These are phyloP conservation scores for Pomacea canaliculata DNA, from an alignment of 2,888 invertebrate species.

Conservation along the genomic window DNA sequence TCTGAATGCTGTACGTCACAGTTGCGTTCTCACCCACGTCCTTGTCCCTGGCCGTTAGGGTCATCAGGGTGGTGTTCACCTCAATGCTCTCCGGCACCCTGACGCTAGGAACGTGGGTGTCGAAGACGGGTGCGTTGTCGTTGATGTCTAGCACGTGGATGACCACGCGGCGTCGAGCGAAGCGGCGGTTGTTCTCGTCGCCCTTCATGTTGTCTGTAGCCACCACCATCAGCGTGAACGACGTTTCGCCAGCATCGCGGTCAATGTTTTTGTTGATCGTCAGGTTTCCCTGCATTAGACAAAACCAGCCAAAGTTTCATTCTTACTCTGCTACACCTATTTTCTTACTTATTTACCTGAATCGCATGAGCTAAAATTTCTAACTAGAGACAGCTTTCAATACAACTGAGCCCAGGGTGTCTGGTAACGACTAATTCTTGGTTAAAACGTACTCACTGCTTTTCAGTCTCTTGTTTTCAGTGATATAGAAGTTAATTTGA, in stretches of 20 bases:
- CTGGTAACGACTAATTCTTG: too few species aligned
- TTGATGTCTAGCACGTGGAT: slow-evolving; percentile 90
- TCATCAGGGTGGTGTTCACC: slow-evolving; percentile 38
- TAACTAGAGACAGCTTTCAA: too few species aligned
- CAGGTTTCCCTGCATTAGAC: slow-evolving; percentile 75
- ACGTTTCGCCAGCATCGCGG: slow-evolving; percentile 61
- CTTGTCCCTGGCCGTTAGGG: slow-evolving; percentile 48
- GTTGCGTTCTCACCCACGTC: slow-evolving; percentile 50
- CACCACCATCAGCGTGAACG: slow-evolving; percentile 79
- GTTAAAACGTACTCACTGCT: too few species aligned
- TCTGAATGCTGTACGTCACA: slow-evolving; percentile 37
- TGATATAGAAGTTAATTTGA: too few species aligned
- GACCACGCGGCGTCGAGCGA: slow-evolving; percentile 48
- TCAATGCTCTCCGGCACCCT: slow-evolving; percentile 62
- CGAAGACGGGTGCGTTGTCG: slow-evolving; percentile 85
- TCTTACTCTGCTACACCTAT: too few species aligned
- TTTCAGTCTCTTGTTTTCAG: too few species aligned
- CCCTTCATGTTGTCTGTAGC: slow-evolving; percentile 80
- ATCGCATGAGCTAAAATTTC: too few species aligned
- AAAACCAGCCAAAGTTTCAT: slow-evolving; percentile 68
- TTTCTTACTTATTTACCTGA: too few species aligned
- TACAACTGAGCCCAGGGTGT: too few species aligned
- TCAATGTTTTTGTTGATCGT: slow-evolving; percentile 5
- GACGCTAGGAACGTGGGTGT: slow-evolving; percentile 32
- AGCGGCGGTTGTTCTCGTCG: slow-evolving; percentile 39